These are phyloP conservation scores for Rhagophthalmus giganteus DNA, from an alignment of 2,888 invertebrate genomes.

Conservation along the genomic window DNA sequence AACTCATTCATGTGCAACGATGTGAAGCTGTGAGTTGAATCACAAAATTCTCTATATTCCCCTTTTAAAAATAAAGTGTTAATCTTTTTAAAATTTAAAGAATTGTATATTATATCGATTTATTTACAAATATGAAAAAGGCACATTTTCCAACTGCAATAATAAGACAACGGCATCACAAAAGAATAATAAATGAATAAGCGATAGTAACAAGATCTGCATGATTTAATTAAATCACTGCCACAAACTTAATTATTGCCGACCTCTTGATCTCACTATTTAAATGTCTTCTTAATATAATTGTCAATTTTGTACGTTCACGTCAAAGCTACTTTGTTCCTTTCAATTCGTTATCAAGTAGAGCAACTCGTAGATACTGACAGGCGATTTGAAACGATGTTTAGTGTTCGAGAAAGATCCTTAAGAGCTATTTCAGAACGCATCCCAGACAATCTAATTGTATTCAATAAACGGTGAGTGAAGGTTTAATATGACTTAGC, in stretches of 20 bases:
- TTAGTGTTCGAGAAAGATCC: slow-evolving; percentile 31
- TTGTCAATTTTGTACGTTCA: slow-evolving; percentile 7
- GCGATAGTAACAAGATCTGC: slow-evolving; percentile 36
- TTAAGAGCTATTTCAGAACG: slow-evolving; percentile 42
- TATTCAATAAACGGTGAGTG: slow-evolving; percentile 52
- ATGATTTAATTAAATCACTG: slow-evolving; percentile 42
- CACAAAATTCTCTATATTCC: slow-evolving; percentile 26
- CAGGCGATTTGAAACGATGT: slow-evolving; percentile 6
- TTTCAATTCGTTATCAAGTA: slow-evolving; percentile 9
- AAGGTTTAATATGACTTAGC: slow-evolving; percentile 51
- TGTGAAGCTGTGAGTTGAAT: slow-evolving; percentile 44
- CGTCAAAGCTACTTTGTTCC: slow-evolving; percentile 8
- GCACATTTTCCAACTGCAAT: no score
- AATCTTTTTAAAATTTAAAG: slow-evolving; percentile 5
- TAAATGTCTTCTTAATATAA: slow-evolving; percentile 30
- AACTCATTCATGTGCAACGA: slow-evolving; percentile 42
- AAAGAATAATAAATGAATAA: slow-evolving; percentile 32
- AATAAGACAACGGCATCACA: no score
- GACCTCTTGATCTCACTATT: slow-evolving; percentile 40
- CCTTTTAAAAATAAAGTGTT: slow-evolving; percentile 2
- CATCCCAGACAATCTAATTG: slow-evolving; percentile 49
- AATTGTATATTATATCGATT: slow-evolving; percentile 3
- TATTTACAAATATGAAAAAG: background rate
- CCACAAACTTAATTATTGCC: slow-evolving; percentile 44
- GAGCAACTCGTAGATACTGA: slow-evolving; percentile 17